Conservation (phyloP, 2,888 invertebrate genomes). For the Drosophila putrida region DNA sequence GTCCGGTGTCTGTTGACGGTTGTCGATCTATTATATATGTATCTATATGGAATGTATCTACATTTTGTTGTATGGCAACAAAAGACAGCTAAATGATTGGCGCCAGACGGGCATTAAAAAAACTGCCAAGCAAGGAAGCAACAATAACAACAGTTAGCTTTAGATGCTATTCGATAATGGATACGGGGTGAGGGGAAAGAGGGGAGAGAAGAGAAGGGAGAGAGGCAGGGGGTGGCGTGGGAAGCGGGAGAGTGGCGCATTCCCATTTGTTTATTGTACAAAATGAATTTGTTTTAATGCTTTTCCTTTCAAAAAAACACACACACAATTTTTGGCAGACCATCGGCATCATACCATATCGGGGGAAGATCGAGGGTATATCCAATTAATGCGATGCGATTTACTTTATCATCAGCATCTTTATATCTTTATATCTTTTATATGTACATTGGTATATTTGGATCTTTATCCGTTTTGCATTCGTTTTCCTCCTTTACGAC, state of each 20-base stretch:
- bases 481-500: conserved; percentile 56
- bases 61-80: background rate
- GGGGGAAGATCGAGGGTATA: conserved; percentile 1
- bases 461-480: conserved; percentile 47
- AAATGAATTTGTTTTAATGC: conserved; percentile 54
- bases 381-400: conserved; percentile 63
- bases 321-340: conserved; percentile 30
- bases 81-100: conserved; percentile 41
- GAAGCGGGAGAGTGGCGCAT: conserved; percentile 42
- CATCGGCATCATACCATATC: background rate
- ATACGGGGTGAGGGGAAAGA: too few relatives aligned
- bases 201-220: background rate
- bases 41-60: conserved; percentile 13
- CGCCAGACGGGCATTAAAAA: conserved; percentile 75
- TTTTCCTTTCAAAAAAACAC: conserved; percentile 39
- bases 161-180: too few relatives aligned
- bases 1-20: conserved; percentile 25
- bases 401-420: conserved; percentile 44
- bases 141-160: conserved; percentile 2
- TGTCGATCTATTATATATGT: conserved; percentile 13
- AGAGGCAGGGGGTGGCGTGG: conserved; percentile 4
- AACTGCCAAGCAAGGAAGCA: conserved; percentile 28
- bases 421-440: conserved; percentile 48
- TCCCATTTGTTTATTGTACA: conserved; percentile 66
- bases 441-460: background rate